phyloP scores from a whole-genome alignment of 2,113 vertebrate species.

The Oceanites oceanicus region DNA sequence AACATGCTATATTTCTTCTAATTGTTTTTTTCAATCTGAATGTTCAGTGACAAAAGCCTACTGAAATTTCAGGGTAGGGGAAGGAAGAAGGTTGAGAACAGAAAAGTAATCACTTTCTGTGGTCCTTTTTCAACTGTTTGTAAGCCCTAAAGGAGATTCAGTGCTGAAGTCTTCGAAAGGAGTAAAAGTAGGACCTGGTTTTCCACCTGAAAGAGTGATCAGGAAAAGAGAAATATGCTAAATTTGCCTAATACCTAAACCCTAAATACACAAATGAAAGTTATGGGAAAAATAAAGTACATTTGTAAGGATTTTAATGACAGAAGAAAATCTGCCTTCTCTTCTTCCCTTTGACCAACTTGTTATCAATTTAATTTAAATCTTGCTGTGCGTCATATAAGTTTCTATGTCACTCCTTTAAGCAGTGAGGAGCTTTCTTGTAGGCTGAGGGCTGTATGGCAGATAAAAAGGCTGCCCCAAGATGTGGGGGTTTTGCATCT shows the following conservation, averaged over 20 bases:
- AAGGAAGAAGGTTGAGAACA: background rate
- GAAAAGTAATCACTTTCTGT: background rate
- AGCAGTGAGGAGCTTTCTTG: background rate
- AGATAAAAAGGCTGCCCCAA: background rate
- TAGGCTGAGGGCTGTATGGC: background rate
- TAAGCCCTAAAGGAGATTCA: background rate
- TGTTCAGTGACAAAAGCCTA: background rate
- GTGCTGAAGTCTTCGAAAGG: background rate
- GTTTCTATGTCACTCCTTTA: background rate
- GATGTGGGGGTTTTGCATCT: background rate
- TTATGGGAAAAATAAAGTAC: background rate
- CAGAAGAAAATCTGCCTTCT: background rate
- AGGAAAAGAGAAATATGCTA: background rate
- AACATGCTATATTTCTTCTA: background rate
- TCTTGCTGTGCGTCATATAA: background rate
- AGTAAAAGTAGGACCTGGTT: background rate
- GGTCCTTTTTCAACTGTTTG: background rate
- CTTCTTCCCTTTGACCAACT: background rate
- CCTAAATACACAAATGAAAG: background rate
- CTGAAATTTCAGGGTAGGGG: background rate
- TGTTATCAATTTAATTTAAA: background rate
- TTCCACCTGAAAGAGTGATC: background rate
- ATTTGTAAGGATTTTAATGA: background rate
- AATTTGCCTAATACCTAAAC: background rate
- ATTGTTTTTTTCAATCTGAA: conserved; percentile 9